These are phyloP conservation scores for Entelurus aequoreus DNA, from an alignment of 2,113 vertebrate genomes.

Conservation along the genomic window DNA sequence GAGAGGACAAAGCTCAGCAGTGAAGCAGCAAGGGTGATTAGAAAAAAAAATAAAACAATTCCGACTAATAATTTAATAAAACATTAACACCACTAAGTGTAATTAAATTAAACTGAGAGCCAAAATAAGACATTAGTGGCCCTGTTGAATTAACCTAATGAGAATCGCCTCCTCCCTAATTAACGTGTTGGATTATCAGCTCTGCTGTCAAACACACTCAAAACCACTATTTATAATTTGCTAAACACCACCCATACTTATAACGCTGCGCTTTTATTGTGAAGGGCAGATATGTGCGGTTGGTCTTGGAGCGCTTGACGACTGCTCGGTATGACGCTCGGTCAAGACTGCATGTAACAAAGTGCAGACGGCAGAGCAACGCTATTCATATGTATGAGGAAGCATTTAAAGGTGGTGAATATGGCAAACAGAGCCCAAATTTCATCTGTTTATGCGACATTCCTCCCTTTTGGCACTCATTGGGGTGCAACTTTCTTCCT, in stretches of 20 bases:
- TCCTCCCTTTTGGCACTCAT: too few relatives aligned
- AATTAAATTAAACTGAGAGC: conserved; percentile 72
- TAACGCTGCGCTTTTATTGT: too few relatives aligned
- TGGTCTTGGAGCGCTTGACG: too few relatives aligned
- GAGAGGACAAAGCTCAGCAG: conserved; percentile 35
- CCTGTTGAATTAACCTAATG: conserved; percentile 54
- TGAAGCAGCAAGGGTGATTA: conserved; percentile 32
- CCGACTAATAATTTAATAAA: conserved; percentile 69
- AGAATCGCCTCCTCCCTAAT: conserved; percentile 55
- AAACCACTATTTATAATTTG: not conserved
- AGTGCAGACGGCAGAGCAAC: too few relatives aligned
- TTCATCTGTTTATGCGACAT: too few relatives aligned
- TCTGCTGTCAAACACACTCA: conserved; percentile 26
- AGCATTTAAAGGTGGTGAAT: too few relatives aligned
- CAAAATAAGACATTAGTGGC: conserved; percentile 45
- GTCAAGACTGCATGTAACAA: too few relatives aligned
- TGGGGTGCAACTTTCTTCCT: too few relatives aligned
- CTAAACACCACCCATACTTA: not conserved
- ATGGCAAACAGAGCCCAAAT: too few relatives aligned
- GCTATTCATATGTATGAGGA: too few relatives aligned
- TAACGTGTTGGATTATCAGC: conserved; percentile 43
- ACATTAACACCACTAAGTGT: conserved; percentile 67
- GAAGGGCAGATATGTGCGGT: too few relatives aligned
- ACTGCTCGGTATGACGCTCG: too few relatives aligned
- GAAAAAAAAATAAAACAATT: conserved; percentile 46